These are phyloP conservation scores for Rugalucina vietnamica DNA, from an alignment of 2,888 invertebrate species.

Conservation along the genomic window DNA sequence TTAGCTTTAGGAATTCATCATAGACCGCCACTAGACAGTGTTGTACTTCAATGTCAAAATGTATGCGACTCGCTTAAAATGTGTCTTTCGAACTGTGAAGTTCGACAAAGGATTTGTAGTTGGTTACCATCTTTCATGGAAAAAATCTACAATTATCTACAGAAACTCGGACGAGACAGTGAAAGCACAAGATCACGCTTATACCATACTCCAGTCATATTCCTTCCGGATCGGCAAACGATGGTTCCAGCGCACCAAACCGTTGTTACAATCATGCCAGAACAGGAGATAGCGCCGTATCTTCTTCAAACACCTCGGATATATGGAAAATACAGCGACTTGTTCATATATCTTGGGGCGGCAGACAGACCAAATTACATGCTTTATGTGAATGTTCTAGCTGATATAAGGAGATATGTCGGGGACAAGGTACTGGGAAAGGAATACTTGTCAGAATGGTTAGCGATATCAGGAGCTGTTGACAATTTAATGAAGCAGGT, in stretches of 20 bases:
- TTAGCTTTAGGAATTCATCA: constrained; percentile 40
- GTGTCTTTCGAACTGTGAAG: neutral
- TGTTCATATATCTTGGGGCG: constrained; percentile 55
- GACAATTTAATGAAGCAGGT: neutral
- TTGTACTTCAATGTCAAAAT: constrained; percentile 58
- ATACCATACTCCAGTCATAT: constrained; percentile 36
- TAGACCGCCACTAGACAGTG: constrained; percentile 33
- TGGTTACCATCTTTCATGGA: neutral
- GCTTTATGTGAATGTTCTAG: constrained; percentile 46
- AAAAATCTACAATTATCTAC: neutral
- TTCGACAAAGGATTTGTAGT: neutral
- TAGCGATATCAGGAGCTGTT: neutral
- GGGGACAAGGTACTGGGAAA: constrained; percentile 23
- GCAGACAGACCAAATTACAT: neutral
- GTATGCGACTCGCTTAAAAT: constrained; percentile 34
- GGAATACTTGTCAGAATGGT: neutral
- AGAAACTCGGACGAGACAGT: too few species aligned
- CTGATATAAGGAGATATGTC: constrained; percentile 16
- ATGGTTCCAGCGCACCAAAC: constrained; percentile 27
- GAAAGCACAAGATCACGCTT: neutral
- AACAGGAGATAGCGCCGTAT: constrained; percentile 52
- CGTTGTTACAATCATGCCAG: constrained; percentile 15
- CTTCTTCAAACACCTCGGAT: constrained; percentile 45
- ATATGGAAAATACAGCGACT: constrained; percentile 31
- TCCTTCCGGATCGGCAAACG: constrained; percentile 29